Evolutionary conservation across 1,140 invertebrate genomes (phyloP).

Genomic region (Araneus ventricosus): DNA sequence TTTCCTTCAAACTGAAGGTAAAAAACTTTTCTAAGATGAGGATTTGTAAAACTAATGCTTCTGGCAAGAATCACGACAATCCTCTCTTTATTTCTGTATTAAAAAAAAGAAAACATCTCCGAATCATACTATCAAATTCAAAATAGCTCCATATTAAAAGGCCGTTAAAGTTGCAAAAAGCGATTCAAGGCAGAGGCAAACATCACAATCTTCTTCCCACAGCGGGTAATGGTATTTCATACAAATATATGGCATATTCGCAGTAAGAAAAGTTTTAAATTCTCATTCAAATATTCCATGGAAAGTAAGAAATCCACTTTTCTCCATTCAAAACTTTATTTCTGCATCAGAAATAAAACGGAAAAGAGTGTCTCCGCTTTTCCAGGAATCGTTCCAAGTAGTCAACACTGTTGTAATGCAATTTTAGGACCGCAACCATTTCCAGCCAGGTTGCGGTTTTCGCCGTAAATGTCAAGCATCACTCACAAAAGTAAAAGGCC

Average conservation of each 20-base stretch:
- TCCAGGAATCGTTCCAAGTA: background rate
- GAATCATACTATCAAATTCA: too few species aligned
- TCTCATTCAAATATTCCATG: constrained; percentile 15
- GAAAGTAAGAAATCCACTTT: constrained; percentile 27
- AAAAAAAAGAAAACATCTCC: too few species aligned
- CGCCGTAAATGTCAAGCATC: constrained; percentile 16
- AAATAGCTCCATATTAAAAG: too few species aligned
- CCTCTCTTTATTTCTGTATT: too few species aligned
- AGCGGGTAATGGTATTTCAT: background rate
- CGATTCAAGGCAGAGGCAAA: background rate
- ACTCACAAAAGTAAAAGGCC: constrained; percentile 8
- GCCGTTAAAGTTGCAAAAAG: background rate
- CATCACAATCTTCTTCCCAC: background rate
- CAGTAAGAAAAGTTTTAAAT: background rate
- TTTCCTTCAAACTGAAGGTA: too few species aligned
- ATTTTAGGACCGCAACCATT: background rate
- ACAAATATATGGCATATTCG: background rate
- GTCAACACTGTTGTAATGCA: constrained; percentile 36
- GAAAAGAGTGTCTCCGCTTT: background rate
- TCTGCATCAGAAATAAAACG: constrained; percentile 22
- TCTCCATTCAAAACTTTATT: constrained; percentile 34
- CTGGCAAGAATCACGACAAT: too few species aligned
- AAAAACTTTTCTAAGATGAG: too few species aligned
- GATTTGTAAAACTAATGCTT: too few species aligned
- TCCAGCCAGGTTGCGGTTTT: background rate